These are phyloP conservation scores for Sylvilagus floridanus DNA, from an alignment of 2,797 vertebrate species.

Conservation along the genomic window DNA sequence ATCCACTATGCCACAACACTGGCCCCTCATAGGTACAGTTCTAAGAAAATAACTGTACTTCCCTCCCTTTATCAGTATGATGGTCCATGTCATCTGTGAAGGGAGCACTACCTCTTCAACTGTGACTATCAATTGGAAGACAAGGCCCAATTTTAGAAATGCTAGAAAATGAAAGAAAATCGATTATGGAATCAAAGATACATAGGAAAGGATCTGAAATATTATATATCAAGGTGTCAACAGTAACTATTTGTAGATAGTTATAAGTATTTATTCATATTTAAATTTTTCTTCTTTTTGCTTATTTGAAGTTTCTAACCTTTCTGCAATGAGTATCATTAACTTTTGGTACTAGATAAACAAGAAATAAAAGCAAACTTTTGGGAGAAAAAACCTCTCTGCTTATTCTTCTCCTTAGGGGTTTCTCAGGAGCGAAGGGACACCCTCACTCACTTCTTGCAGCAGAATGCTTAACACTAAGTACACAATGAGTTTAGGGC, in stretches of 20 bases:
- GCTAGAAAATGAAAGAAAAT: slow-evolving; percentile 18
- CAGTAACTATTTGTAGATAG: slow-evolving; percentile 13
- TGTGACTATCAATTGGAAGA: not conserved
- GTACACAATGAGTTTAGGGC: not conserved
- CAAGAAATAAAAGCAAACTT: slow-evolving; percentile 18
- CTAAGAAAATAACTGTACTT: too few relatives aligned
- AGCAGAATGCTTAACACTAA: slow-evolving; percentile 6
- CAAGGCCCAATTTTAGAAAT: not conserved
- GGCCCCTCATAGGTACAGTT: too few relatives aligned
- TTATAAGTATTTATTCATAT: slow-evolving; percentile 32
- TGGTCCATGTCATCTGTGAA: slow-evolving; percentile 15
- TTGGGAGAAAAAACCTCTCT: not conserved
- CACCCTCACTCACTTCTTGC: not conserved
- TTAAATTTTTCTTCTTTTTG: slow-evolving; percentile 53
- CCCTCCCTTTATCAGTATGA: not conserved
- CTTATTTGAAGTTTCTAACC: slow-evolving; percentile 52
- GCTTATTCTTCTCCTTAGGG: not conserved
- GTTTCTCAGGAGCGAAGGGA: not conserved
- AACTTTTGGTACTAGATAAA: slow-evolving; percentile 22
- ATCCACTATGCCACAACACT: too few relatives aligned
- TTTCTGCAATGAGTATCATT: slow-evolving; percentile 38
- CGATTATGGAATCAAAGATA: not conserved
- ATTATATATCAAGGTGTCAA: slow-evolving; percentile 1
- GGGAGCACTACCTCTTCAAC: not conserved
- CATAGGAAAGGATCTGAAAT: not conserved